Evolutionary conservation across 2,888 invertebrate genomes (phyloP).

Genomic region (Erebia aethiops): DNA sequence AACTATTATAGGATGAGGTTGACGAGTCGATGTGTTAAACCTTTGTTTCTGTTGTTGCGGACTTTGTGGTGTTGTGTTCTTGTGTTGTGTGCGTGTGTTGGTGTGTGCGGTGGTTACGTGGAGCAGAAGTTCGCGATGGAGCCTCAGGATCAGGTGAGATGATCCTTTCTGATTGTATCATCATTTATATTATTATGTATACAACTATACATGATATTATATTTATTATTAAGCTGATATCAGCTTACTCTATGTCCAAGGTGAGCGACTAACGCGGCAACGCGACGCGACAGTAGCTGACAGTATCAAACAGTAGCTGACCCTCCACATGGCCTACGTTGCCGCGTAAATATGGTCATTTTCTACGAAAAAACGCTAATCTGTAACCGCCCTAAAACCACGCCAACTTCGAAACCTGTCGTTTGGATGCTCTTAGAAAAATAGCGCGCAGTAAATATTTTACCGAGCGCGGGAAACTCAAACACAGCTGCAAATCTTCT

Average conservation of each 20-base stretch:
- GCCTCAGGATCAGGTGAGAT: slow-evolving; percentile 54
- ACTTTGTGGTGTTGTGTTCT: slow-evolving; percentile 59
- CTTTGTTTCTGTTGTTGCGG: slow-evolving; percentile 71
- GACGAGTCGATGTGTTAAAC: slow-evolving; percentile 67
- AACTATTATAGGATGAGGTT: slow-evolving; percentile 49
- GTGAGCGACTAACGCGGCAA: no score
- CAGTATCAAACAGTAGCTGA: no score
- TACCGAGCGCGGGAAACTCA: not conserved
- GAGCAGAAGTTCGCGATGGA: slow-evolving; percentile 82
- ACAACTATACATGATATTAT: no score
- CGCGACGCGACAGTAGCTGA: no score
- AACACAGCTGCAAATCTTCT: slow-evolving; percentile 9
- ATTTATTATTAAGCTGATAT: no score
- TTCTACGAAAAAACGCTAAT: not conserved
- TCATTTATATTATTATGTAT: not conserved
- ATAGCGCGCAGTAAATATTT: slow-evolving; percentile 2
- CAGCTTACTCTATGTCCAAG: no score
- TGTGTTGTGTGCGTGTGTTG: slow-evolving; percentile 51
- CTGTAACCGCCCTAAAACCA: not conserved
- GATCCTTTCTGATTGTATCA: not conserved
- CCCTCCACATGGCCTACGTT: no score
- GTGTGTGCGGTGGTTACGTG: slow-evolving; percentile 66
- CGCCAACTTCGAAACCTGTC: not conserved
- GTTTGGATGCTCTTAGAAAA: not conserved
- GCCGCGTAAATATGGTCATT: not conserved